Conservation (phyloP, 2,113 vertebrate species). For the Bubo blakistoni region DNA sequence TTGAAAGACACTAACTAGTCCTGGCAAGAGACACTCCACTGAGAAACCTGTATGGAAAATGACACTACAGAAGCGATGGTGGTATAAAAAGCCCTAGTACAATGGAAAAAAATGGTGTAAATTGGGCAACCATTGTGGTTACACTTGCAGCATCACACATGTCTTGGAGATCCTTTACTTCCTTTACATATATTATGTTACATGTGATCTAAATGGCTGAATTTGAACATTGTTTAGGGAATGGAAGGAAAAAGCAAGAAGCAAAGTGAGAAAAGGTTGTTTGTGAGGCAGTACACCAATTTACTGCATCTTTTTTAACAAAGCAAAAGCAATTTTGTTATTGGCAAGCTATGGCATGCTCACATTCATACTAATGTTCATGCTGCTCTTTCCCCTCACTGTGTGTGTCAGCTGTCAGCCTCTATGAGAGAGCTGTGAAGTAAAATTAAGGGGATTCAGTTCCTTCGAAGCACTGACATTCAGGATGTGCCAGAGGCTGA, state of each 20-base stretch:
- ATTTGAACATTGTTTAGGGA: not conserved
- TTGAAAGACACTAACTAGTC: not conserved
- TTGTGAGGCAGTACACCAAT: not conserved
- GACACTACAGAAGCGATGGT: not conserved
- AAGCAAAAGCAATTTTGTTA: not conserved
- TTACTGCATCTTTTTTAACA: not conserved
- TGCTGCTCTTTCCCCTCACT: not conserved
- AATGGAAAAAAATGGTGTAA: not conserved
- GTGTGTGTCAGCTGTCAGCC: not conserved
- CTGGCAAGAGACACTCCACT: not conserved
- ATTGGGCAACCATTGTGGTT: not conserved
- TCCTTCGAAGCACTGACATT: not conserved
- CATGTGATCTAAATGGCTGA: not conserved
- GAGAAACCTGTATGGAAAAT: not conserved
- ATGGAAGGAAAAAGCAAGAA: not conserved
- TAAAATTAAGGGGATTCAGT: not conserved
- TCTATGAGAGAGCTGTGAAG: not conserved
- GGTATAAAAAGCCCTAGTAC: not conserved
- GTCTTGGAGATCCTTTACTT: not conserved
- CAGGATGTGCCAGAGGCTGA: not conserved
- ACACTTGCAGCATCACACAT: not conserved
- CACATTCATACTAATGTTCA: not conserved
- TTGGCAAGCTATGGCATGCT: not conserved
- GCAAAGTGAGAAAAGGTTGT: not conserved
- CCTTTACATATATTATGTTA: not conserved